phyloP scores from a whole-genome alignment of 1,140 invertebrate species.

The Cataglyphis hispanica region DNA sequence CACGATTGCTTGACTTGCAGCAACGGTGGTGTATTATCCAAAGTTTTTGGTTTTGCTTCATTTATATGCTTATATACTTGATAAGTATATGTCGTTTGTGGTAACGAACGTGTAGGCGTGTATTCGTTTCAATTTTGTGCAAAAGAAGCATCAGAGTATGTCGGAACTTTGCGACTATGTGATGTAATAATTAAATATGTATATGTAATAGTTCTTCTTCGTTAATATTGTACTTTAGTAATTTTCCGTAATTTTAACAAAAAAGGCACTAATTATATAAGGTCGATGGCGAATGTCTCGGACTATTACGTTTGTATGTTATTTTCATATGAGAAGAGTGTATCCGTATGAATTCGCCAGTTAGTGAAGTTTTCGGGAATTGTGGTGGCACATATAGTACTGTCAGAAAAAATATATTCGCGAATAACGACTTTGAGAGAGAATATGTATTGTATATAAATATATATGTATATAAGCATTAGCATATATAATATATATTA shows the following conservation, averaged over 20 bases:
- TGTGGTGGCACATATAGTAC: background rate
- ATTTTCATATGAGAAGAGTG: constrained; percentile 13
- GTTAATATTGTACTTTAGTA: constrained; percentile 39
- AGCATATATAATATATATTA: too few relatives aligned
- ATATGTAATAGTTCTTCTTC: constrained; percentile 21
- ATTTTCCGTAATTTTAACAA: constrained; percentile 47
- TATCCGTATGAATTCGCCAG: constrained; percentile 6
- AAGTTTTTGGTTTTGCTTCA: constrained; percentile 71
- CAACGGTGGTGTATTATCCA: constrained; percentile 66
- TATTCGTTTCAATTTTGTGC: constrained; percentile 29
- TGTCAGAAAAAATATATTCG: constrained; percentile 14
- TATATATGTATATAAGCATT: too few relatives aligned
- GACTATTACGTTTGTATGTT: constrained; percentile 34
- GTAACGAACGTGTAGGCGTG: constrained; percentile 7
- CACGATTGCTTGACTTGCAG: constrained; percentile 8
- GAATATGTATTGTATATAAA: constrained; percentile 26
- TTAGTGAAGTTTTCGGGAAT: background rate
- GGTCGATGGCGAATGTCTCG: constrained; percentile 13
- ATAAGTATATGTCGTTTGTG: constrained; percentile 56
- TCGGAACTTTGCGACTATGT: constrained; percentile 44
- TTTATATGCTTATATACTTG: constrained; percentile 63
- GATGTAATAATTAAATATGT: constrained; percentile 10
- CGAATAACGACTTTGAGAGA: background rate
- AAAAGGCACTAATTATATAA: constrained; percentile 54
- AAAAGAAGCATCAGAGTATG: constrained; percentile 15